Evolutionary conservation across 2,888 invertebrate species (phyloP).

Genomic region (Nineta flava): DNA sequence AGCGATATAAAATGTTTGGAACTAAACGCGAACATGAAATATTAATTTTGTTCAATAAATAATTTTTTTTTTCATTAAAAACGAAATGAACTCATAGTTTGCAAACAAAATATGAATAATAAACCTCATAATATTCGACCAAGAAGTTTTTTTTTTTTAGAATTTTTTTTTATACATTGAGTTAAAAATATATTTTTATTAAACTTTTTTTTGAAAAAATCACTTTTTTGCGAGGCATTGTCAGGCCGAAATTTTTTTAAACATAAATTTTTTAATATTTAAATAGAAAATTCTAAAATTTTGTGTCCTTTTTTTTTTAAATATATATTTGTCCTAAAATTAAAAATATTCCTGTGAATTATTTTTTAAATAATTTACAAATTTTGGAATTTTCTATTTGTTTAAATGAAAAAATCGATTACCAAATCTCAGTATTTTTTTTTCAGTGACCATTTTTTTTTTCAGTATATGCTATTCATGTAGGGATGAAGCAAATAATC

Average conservation of each 20-base stretch:
- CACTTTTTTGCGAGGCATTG: conserved; percentile 4
- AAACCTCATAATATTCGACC: neutral
- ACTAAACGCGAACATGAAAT: neutral
- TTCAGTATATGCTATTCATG: neutral
- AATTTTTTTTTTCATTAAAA: neutral
- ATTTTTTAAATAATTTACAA: too few species aligned
- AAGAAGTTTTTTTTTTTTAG: neutral
- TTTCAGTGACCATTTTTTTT: neutral
- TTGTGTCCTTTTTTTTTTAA: neutral
- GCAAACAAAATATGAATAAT: neutral
- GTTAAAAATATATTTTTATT: neutral
- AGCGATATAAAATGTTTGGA: neutral
- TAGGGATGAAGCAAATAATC: conserved; percentile 7
- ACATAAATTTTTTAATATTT: neutral
- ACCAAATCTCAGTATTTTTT: conserved; percentile 1
- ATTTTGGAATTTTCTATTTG: neutral
- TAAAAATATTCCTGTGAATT: neutral
- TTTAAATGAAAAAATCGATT: neutral
- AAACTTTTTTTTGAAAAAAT: conserved; percentile 1
- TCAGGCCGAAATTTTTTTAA: conserved; percentile 4
- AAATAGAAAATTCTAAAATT: neutral
- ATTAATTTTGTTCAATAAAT: conserved; percentile 1
- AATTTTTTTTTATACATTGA: neutral
- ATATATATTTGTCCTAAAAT: neutral
- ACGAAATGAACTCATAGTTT: neutral